These are phyloP conservation scores for Crossaster papposus DNA, from an alignment of 53 echinoderm and acorn worm species.

Conservation along the genomic window DNA sequence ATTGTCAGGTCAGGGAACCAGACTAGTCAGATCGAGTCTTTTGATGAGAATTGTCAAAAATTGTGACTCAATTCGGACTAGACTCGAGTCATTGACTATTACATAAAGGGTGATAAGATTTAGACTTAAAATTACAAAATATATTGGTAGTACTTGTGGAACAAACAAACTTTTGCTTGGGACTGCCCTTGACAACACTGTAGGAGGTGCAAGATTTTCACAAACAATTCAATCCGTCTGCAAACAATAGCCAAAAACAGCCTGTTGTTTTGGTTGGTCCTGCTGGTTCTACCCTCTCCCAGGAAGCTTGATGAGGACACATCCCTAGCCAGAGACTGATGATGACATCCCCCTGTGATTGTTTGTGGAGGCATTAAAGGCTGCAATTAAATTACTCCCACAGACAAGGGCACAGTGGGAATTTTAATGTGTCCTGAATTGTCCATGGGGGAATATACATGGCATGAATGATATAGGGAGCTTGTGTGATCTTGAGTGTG, in stretches of 20 bases:
- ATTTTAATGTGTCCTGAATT: conserved; percentile 15
- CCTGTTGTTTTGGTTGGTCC: not conserved
- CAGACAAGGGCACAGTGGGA: conserved; percentile 29
- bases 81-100: too few species aligned
- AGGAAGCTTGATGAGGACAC: not conserved
- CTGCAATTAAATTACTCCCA: conserved; percentile 48
- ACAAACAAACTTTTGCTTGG: not conserved
- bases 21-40: too few species aligned
- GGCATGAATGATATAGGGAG: not conserved
- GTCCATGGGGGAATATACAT: not conserved
- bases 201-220: not conserved
- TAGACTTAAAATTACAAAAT: too few species aligned
- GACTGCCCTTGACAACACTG: not conserved
- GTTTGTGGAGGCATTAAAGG: conserved; percentile 48
- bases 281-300: not conserved
- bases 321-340: conserved; percentile 22
- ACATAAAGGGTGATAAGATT: too few species aligned
- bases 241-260: not conserved
- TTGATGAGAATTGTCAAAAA: too few species aligned
- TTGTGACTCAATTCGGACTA: too few species aligned
- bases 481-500: not conserved
- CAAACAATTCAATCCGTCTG: not conserved
- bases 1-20: too few species aligned
- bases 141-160: too few species aligned
- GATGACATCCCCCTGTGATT: not conserved